Base-by-base conservation (phyloP, 2,797 vertebrate species). In the Tragopan temminckii region DNA sequence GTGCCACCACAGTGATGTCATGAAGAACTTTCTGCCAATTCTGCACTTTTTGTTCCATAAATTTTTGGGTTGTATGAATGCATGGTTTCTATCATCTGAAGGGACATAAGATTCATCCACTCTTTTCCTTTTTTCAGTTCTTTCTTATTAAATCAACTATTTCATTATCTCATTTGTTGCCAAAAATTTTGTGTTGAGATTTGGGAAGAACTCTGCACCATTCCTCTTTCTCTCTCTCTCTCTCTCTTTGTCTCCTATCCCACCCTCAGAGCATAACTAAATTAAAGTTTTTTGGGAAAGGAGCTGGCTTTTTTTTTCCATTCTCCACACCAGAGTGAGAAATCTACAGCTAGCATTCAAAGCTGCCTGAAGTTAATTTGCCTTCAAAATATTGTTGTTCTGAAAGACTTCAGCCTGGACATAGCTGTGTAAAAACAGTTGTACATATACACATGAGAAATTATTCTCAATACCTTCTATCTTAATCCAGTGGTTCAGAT, bases 1-100 rank as follows among this genome's bases (percentile, higher is more conserved):
- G 13, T 3, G 43, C 0, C 45, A 61, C 19, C 13, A 69, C 11
- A 75, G 46, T 5, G 42, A 38, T 2, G 1, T 5, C 20, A 43
- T 11, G 11, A 63, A 13, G 43, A 43, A 10, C 4, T 11, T 62
- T 86, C 50, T 40, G 11, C 3, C 70, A 45, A 57, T 70, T 57
- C 40, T 70, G 35, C 6, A 0, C 2, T 18, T 84, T 80, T 64
- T 63, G 6, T 9, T 10, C 3, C 19, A 48, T 5, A 10, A 25
- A 71, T 83, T 64, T 50, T 38, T 6, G 18, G 4, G 12, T 2
- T 62, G 27, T 23, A 25, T 3, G 21, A 71, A 40, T 61, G 17
- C 46, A 35, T 13, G 2, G 38, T 33, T 79, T 29, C 10, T 42
- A 57, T 31, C 7, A 46, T 18, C 24, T 43, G 46, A 61, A 84